A percentile compares a stretch with the other conserved stretches of the same genome.
Evolutionary conservation across 2,797 vertebrate species (phyloP).

Genomic region (Artibeus jamaicensis): DNA sequence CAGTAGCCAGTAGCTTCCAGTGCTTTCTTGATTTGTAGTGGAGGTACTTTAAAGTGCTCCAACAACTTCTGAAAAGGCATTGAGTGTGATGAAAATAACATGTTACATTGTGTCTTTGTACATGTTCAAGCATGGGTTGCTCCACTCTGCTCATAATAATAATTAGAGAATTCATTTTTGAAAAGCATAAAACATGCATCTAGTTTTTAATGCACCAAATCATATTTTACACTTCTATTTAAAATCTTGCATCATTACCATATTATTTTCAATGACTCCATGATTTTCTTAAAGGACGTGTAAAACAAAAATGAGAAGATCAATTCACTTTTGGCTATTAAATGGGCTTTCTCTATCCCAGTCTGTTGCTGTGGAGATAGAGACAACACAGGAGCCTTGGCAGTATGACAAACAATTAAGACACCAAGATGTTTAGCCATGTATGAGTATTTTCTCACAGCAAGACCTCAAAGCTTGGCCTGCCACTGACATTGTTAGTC

Average conservation of each 20-base stretch:
- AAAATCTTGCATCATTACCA: background rate
- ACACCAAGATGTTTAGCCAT: slow-evolving; percentile 85
- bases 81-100: slow-evolving; percentile 60
- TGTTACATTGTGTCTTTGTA: slow-evolving; percentile 64
- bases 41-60: background rate
- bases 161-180: slow-evolving; percentile 72
- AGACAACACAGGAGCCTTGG: slow-evolving; percentile 80
- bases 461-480: slow-evolving; percentile 83
- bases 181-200: background rate
- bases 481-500: slow-evolving; percentile 84
- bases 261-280: slow-evolving; percentile 51
- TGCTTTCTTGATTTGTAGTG: background rate
- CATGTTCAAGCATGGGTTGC: slow-evolving; percentile 58
- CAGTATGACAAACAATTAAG: slow-evolving; percentile 87
- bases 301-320: slow-evolving; percentile 68
- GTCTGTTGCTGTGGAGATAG: slow-evolving; percentile 83
- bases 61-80: slow-evolving; percentile 39
- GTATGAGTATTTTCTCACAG: slow-evolving; percentile 87
- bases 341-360: slow-evolving; percentile 76
- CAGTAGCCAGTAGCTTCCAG: background rate
- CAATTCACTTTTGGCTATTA: slow-evolving; percentile 76
- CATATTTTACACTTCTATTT: slow-evolving; percentile 46
- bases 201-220: slow-evolving; percentile 49
- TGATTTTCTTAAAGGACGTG: slow-evolving; percentile 47
- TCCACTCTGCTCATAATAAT: slow-evolving; percentile 62